Conservation (phyloP, 2,888 invertebrate genomes). For the Lithophane ornitopus region DNA sequence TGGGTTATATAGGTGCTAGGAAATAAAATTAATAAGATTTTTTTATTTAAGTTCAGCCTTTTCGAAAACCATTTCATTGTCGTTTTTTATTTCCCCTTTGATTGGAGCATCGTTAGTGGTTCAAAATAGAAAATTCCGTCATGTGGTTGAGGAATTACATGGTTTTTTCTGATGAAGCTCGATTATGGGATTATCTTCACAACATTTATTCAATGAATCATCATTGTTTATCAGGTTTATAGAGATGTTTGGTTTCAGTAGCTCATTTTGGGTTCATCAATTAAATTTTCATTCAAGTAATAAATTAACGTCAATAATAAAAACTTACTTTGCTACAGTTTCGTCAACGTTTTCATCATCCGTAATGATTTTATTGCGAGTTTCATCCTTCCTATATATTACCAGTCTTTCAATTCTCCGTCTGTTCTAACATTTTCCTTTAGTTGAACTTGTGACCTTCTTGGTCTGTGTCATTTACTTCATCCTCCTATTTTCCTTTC, state of each 20-base stretch:
- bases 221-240: conserved; percentile 2
- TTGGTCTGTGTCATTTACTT: not conserved
- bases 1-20: not conserved
- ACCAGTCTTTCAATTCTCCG: not conserved
- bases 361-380: not conserved
- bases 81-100: not conserved
- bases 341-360: not conserved
- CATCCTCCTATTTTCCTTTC: not conserved
- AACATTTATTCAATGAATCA: conserved; percentile 6
- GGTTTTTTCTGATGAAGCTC: not conserved
- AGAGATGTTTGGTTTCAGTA: not conserved
- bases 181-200: conserved; percentile 3
- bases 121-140: not conserved
- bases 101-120: not conserved
- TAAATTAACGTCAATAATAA: not conserved
- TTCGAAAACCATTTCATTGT: not conserved
- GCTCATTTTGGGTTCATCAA: not conserved
- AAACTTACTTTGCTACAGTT: not conserved
- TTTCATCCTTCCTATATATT: not conserved
- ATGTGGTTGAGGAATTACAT: not conserved
- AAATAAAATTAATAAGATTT: not conserved
- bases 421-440: conserved; percentile 7
- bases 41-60: not conserved
- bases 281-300: not conserved
- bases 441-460: conserved; percentile 2